Evolutionary conservation across 2,888 invertebrate species (phyloP).

Genomic region (Drosophila suboccidentalis): DNA sequence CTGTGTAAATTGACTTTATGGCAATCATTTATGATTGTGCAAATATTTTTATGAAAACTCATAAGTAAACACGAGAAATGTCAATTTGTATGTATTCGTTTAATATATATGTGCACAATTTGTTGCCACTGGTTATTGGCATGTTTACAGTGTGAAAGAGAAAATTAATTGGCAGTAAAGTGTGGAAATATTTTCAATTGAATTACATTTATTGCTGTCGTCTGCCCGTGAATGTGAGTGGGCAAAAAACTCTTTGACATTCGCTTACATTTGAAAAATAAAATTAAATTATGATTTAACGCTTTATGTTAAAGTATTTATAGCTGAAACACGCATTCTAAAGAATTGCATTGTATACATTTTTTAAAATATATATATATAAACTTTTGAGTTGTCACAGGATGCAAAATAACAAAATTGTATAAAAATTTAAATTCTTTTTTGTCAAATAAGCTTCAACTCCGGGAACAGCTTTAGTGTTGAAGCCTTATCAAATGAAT

Average conservation of each 20-base stretch:
- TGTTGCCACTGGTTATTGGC: constrained; percentile 8
- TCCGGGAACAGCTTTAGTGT: background rate
- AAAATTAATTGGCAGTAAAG: constrained; percentile 31
- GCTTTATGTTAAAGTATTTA: background rate
- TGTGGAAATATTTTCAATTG: constrained; percentile 2
- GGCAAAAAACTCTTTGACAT: background rate
- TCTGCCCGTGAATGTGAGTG: background rate
- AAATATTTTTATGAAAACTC: constrained; percentile 18
- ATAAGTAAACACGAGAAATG: constrained; percentile 10
- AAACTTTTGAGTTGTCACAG: too few relatives aligned
- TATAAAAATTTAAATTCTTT: too few relatives aligned
- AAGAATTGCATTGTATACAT: too few relatives aligned
- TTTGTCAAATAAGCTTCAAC: background rate
- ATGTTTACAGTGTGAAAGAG: constrained; percentile 13
- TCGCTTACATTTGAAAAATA: background rate
- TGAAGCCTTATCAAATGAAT: constrained; percentile 16
- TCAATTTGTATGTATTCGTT: constrained; percentile 10
- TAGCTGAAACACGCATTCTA: background rate
- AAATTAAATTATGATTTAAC: background rate
- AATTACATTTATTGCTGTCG: background rate
- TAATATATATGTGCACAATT: background rate
- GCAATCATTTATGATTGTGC: constrained; percentile 33
- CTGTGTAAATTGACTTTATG: constrained; percentile 24
- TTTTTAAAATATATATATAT: too few relatives aligned
- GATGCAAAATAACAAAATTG: too few relatives aligned